These are phyloP conservation scores for Xestobium rufovillosum DNA, from an alignment of 2,888 invertebrate genomes.

Conservation along the genomic window DNA sequence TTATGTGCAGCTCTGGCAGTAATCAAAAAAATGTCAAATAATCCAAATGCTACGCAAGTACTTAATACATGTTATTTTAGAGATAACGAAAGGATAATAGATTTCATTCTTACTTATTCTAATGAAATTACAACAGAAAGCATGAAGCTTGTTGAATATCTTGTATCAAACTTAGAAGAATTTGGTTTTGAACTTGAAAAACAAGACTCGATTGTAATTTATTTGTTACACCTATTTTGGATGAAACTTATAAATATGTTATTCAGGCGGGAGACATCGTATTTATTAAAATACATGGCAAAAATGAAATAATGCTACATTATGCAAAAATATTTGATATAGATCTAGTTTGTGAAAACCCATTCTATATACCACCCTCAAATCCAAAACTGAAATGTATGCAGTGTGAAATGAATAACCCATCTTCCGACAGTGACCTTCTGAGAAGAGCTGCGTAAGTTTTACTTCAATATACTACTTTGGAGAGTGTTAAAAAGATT, in stretches of 20 bases:
- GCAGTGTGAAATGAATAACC: constrained; percentile 17
- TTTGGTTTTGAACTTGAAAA: constrained; percentile 31
- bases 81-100: constrained; percentile 29
- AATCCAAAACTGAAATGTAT: constrained; percentile 10
- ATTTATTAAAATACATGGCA: constrained; percentile 34
- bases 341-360: constrained; percentile 18
- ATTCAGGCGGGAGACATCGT: no score
- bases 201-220: constrained; percentile 22
- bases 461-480: constrained; percentile 4
- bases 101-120: constrained; percentile 30
- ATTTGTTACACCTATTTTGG: constrained; percentile 19
- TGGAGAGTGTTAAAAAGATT: no score
- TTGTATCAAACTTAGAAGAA: no score
- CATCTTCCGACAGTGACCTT: constrained; percentile 13
- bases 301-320: constrained; percentile 21
- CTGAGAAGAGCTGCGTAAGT: constrained; percentile 20
- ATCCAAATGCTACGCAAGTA: background rate
- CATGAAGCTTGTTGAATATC: no score
- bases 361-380: constrained; percentile 9
- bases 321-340: constrained; percentile 21
- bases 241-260: no score
- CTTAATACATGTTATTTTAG: constrained; percentile 23
- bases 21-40: no score
- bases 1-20: no score
- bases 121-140: constrained; percentile 19